phyloP scores from a whole-genome alignment of 2,113 vertebrate species.

The Oreamnos americanus region DNA sequence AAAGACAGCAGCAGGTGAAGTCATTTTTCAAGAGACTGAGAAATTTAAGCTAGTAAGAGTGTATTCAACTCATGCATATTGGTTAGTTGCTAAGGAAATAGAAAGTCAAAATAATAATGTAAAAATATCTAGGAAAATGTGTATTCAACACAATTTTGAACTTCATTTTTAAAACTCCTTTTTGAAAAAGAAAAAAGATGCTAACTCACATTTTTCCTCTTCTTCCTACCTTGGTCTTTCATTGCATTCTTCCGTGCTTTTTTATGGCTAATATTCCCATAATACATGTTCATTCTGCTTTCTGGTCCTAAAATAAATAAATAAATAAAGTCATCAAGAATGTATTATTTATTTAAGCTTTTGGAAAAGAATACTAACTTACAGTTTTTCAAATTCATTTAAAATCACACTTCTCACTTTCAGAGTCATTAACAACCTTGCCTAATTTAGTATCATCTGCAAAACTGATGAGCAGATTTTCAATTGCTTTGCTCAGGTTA shows the following conservation, averaged over 20 bases:
- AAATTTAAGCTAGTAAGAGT: neutral
- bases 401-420: conserved; percentile 20
- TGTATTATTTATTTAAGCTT: conserved; percentile 30
- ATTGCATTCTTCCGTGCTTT: neutral
- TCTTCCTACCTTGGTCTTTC: neutral
- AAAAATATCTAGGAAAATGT: neutral
- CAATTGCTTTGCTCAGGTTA: conserved; percentile 21
- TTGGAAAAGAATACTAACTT: neutral
- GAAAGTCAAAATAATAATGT: neutral
- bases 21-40: neutral
- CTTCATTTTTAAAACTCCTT: neutral
- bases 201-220: neutral
- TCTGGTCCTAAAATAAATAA: neutral
- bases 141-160: neutral
- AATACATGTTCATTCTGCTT: neutral
- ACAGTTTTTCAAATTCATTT: conserved; percentile 50
- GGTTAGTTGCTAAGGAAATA: neutral
- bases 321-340: neutral
- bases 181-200: neutral
- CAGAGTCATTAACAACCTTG: conserved; percentile 31
- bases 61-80: neutral
- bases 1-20: neutral
- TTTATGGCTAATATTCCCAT: neutral
- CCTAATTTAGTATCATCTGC: conserved; percentile 7
- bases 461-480: conserved; percentile 34